phyloP scores from a whole-genome alignment of 2,888 invertebrate species.

The Mongoloraphidia duomilia region DNA sequence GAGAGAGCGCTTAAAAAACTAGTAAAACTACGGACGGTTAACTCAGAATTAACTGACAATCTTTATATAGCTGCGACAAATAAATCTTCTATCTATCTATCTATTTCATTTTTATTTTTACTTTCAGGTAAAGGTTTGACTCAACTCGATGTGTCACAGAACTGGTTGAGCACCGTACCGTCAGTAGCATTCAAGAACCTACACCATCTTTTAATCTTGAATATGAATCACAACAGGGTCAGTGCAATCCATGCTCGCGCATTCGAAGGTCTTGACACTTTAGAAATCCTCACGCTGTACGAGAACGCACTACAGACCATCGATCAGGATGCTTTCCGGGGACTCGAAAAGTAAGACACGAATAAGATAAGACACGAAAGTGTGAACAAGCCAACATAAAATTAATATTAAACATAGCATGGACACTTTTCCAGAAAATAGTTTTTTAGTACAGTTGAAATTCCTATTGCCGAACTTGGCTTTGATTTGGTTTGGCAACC shows the following conservation, averaged over 20 bases:
- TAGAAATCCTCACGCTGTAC: slow-evolving; percentile 76
- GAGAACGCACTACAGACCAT: slow-evolving; percentile 70
- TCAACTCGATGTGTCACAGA: slow-evolving; percentile 77
- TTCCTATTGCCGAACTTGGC: too few species aligned
- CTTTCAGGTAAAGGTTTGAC: slow-evolving; percentile 67
- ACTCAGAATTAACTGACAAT: too few species aligned
- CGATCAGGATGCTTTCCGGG: slow-evolving; percentile 72
- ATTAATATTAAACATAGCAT: too few species aligned
- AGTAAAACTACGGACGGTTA: too few species aligned
- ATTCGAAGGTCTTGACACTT: slow-evolving; percentile 72
- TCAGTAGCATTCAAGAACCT: slow-evolving; percentile 66
- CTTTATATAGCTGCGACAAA: too few species aligned
- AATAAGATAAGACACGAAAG: too few species aligned
- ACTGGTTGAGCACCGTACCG: slow-evolving; percentile 66
- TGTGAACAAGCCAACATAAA: too few species aligned
- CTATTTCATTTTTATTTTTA: background rate
- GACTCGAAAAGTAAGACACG: slow-evolving; percentile 70
- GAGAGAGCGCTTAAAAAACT: too few species aligned
- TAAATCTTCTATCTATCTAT: too few species aligned
- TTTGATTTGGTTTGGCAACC: too few species aligned
- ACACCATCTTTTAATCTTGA: slow-evolving; percentile 70
- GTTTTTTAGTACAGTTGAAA: too few species aligned
- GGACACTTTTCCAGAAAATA: too few species aligned
- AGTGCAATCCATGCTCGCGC: slow-evolving; percentile 63
- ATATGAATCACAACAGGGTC: slow-evolving; percentile 80